Conservation (phyloP, 2,797 vertebrate genomes). For the Cheirogaleus major region DNA sequence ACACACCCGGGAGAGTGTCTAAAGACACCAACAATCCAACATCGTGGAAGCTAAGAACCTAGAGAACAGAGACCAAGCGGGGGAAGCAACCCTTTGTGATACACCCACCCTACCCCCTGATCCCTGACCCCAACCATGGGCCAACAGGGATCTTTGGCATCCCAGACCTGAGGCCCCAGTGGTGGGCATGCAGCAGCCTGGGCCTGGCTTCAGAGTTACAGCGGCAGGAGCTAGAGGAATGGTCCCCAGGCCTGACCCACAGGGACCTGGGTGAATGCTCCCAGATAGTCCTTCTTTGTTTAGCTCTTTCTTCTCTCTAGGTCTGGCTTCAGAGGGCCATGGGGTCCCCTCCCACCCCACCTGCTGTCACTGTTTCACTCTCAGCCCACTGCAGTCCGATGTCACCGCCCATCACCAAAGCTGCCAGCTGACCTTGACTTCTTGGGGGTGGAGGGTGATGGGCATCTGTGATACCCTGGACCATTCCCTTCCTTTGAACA, state of each 20-base stretch:
- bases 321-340: not conserved
- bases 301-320: not conserved
- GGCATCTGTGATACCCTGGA: not conserved
- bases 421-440: not conserved
- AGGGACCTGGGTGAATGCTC: not conserved
- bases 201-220: not conserved
- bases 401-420: not conserved
- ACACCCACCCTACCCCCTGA: rapidly evolving
- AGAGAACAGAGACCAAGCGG: not conserved
- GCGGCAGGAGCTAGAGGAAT: rapidly evolving
- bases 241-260: not conserved
- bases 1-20: no score
- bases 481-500: not conserved
- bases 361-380: not conserved
- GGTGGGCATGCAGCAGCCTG: not conserved
- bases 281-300: not conserved
- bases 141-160: not conserved
- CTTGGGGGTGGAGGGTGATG: not conserved
- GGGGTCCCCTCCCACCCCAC: no score
- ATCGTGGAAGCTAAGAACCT: not conserved
- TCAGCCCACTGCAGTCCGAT: not conserved
- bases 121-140: rapidly evolving
- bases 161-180: not conserved
- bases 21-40: not conserved
- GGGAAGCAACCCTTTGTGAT: not conserved